These are phyloP conservation scores for Cephus runcator DNA, from an alignment of 2,888 invertebrate species.

Conservation along the genomic window DNA sequence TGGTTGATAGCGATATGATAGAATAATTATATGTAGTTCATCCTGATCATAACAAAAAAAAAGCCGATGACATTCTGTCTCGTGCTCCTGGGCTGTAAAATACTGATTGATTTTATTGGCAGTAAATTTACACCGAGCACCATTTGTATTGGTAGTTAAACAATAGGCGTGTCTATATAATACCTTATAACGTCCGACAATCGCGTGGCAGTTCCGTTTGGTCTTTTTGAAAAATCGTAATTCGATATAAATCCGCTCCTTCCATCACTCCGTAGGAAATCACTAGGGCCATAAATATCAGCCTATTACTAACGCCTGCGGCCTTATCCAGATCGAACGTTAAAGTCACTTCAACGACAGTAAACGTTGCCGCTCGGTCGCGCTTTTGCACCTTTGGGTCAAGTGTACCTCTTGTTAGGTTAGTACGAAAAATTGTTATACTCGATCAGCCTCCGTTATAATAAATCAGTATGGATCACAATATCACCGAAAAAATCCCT, in stretches of 20 bases:
- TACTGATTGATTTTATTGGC: conserved; percentile 56
- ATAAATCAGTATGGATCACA: neutral
- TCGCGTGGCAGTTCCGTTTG: too few relatives aligned
- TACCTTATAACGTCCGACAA: too few relatives aligned
- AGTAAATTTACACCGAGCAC: conserved; percentile 51
- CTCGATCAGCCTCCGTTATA: neutral
- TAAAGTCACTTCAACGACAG: conserved; percentile 42
- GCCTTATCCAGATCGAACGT: conserved; percentile 47
- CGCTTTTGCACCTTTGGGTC: neutral
- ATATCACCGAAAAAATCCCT: neutral
- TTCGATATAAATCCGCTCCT: neutral
- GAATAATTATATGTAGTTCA: too few relatives aligned
- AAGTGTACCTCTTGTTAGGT: neutral
- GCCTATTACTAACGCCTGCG: conserved; percentile 31
- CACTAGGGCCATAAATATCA: conserved; percentile 42
- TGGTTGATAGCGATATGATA: too few relatives aligned
- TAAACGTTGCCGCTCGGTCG: conserved; percentile 34
- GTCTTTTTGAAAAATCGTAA: neutral
- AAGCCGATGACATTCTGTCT: conserved; percentile 44
- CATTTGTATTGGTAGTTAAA: conserved; percentile 30
- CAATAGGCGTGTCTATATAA: conserved; percentile 37
- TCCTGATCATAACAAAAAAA: conserved; percentile 20
- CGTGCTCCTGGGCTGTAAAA: conserved; percentile 48
- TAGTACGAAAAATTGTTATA: neutral
- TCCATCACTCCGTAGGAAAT: conserved; percentile 22